Base-by-base conservation (phyloP, 2,888 invertebrate genomes). In the Cerastoderma edule region DNA sequence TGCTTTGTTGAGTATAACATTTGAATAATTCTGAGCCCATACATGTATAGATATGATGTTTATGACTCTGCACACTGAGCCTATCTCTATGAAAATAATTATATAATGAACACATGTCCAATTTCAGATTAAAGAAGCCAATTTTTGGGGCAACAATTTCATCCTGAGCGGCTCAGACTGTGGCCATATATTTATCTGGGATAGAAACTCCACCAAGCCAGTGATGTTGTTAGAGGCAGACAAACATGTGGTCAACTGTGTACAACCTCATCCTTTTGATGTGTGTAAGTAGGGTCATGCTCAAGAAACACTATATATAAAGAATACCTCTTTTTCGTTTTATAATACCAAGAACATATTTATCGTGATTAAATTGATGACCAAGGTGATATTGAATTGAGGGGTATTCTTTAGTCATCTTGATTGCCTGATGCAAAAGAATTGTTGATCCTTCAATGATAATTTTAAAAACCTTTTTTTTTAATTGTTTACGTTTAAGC, bases 151-250 rank as follows among this genome's bases (percentile, higher is more conserved):
- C 60, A 94, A 95, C 85, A 94, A 95, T 86, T 96, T 95, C 93
- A 95, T 97, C 19, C 95, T 97, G 95, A 96, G 96, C 28, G 97
- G 97, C n/a, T 96, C 96, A 19, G 97, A 97, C 93, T 97, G 97
- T 92, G 97, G 97, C 0, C 96, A 97, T 89, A 95, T 97, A 19
- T 97, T 97, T 89, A 94, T 96, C 44, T 97, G 97, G 97, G 95
- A 96, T 69, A 94, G 96, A 46, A 93, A 95, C 57, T 95, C 95
- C 0, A 95, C 95, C 0, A 94, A 95, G 83, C 92, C 96, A 70
- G 95, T 95, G 39, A 96, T 96, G 95, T 93, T 96, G 0, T 93
- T 97, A 79, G 95, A 96, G 89, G 97, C 96, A 4, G 97, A 97
- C 93, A 95, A 95, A 78, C 96, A 96, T 91, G 94, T 94, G 4